Percentiles rank a stretch among this genome's conserved stretches.
phyloP scores from a whole-genome alignment of 2,797 vertebrate genomes.

The Eospalax fontanierii region DNA sequence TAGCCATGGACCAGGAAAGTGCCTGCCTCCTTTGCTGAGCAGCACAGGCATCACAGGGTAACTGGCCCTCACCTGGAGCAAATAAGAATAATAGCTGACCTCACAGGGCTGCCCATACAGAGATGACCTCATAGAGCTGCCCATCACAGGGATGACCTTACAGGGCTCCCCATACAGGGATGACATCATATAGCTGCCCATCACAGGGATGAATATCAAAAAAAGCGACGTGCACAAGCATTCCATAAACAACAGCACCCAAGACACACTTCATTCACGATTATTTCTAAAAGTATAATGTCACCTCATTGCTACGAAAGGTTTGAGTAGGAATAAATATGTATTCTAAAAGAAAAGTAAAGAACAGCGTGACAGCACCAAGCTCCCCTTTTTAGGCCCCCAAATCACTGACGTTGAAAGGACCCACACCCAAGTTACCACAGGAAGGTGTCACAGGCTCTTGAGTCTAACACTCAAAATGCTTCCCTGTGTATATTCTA shows the following conservation, averaged over 20 bases:
- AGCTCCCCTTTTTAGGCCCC: background rate
- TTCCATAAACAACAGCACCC: background rate
- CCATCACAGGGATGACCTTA: background rate
- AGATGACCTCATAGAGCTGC: background rate
- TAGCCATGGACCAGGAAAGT: background rate
- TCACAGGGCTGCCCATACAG: background rate
- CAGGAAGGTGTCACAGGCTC: background rate
- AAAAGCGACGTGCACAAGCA: background rate
- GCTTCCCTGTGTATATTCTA: background rate
- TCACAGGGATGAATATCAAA: background rate
- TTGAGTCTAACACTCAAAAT: background rate
- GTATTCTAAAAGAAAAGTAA: background rate
- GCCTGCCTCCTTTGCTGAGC: background rate
- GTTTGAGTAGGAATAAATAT: background rate
- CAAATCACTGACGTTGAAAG: background rate
- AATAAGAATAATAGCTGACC: background rate
- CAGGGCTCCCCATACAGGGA: no score
- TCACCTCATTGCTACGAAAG: background rate
- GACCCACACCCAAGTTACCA: background rate
- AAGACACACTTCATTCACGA: background rate
- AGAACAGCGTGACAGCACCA: background rate
- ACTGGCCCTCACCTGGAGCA: background rate
- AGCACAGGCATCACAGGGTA: rapidly evolving
- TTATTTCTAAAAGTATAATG: background rate
- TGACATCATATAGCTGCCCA: background rate